phyloP scores from a whole-genome alignment of 2,113 vertebrate species.

The Strix uralensis region DNA sequence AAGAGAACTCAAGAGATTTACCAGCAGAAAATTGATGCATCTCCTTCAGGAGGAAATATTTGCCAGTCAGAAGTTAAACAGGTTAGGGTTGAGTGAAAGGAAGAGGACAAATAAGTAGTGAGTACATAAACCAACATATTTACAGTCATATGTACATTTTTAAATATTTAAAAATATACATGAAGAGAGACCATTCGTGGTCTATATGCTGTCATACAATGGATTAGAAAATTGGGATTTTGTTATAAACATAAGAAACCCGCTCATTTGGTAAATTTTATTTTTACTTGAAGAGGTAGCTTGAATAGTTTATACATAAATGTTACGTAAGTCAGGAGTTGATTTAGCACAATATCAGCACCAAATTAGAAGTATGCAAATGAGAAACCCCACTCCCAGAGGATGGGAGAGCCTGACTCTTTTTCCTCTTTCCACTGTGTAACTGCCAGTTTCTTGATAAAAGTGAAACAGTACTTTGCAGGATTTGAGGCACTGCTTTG shows the following conservation, averaged over 20 bases:
- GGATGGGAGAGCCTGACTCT: neutral
- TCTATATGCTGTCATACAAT: neutral
- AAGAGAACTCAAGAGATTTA: neutral
- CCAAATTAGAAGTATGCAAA: neutral
- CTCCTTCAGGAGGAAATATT: neutral
- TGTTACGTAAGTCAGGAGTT: neutral
- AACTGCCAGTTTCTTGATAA: neutral
- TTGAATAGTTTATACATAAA: neutral
- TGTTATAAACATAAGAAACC: neutral
- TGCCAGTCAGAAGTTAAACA: neutral
- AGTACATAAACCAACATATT: neutral
- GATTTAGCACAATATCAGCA: neutral
- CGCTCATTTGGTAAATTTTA: neutral
- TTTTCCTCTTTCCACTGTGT: neutral
- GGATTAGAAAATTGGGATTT: neutral
- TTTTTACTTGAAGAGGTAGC: neutral
- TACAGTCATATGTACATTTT: neutral
- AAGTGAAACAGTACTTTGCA: neutral
- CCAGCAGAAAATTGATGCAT: neutral
- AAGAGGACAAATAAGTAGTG: neutral
- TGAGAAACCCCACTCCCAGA: neutral
- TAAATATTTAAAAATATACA: neutral
- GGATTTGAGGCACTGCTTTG: neutral
- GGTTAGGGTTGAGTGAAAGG: neutral
- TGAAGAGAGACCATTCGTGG: neutral